phyloP scores from a whole-genome alignment of 2,888 invertebrate species.

The Apotomis capreana region DNA sequence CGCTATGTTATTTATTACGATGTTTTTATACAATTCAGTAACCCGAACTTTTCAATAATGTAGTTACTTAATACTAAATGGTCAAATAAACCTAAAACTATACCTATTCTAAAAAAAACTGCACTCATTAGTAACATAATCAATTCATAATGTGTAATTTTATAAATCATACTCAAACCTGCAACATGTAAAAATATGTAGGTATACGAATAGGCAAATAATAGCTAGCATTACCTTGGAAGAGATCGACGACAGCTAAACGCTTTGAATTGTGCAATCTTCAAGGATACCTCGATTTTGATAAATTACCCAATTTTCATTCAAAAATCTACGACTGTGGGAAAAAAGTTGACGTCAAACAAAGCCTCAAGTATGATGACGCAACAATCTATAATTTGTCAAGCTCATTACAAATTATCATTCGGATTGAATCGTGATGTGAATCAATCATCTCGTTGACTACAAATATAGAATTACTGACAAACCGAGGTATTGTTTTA shows the following conservation, averaged over 20 bases:
- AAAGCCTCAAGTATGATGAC: slow-evolving; percentile 22
- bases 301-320: slow-evolving; percentile 33
- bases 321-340: slow-evolving; percentile 33
- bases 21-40: too few relatives aligned
- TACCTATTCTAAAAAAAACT: too few relatives aligned
- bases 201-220: not conserved
- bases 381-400: slow-evolving; percentile 38
- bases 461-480: slow-evolving; percentile 46
- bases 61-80: too few relatives aligned
- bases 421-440: slow-evolving; percentile 31
- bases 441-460: slow-evolving; percentile 35
- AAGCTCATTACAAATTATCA: slow-evolving; percentile 39
- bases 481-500: slow-evolving; percentile 42
- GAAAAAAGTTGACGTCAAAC: slow-evolving; percentile 32
- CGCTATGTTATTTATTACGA: too few relatives aligned
- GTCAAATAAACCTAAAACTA: too few relatives aligned
- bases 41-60: too few relatives aligned
- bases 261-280: slow-evolving; percentile 26
- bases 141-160: not conserved
- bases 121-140: too few relatives aligned
- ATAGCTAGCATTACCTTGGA: not conserved
- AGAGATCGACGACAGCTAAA: not conserved
- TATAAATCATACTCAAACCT: not conserved
- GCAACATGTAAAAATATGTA: not conserved
- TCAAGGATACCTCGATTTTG: slow-evolving; percentile 37